phyloP scores from a whole-genome alignment of 2,888 invertebrate genomes.

The Pardosa pseudoannulata region DNA sequence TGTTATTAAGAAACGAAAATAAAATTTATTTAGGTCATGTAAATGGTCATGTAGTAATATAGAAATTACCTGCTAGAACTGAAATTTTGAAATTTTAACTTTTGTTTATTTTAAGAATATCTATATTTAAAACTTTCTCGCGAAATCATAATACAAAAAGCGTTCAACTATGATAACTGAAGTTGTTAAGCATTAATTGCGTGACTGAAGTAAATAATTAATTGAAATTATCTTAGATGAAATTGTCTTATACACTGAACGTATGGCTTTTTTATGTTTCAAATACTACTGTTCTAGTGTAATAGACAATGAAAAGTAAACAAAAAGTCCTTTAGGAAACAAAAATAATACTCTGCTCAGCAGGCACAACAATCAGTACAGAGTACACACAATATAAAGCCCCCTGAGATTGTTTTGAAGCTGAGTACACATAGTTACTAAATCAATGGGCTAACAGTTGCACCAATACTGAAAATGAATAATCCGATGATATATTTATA shows the following conservation, averaged over 20 bases:
- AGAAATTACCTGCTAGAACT: no score
- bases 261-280: background rate
- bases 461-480: conserved; percentile 30
- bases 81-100: no score
- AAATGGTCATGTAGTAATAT: no score
- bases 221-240: no score
- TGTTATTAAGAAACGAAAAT: no score
- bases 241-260: background rate
- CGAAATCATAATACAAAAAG: no score
- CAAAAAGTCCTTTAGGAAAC: background rate
- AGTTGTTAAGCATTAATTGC: no score
- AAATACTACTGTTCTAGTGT: background rate
- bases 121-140: no score
- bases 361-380: conserved; percentile 38
- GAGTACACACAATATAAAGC: conserved; percentile 41
- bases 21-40: no score
- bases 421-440: conserved; percentile 30
- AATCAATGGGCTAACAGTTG: conserved; percentile 28
- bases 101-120: no score
- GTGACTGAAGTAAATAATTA: no score
- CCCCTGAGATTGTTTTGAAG: conserved; percentile 58
- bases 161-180: no score
- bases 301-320: background rate
- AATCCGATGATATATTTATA: conserved; percentile 20
- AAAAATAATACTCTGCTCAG: conserved; percentile 48